A percentile compares a stretch with the other conserved stretches of the same genome.
These are phyloP conservation scores for Dicerorhinus sumatrensis DNA, from an alignment of 2,113 vertebrate species.

Conservation along the genomic window DNA sequence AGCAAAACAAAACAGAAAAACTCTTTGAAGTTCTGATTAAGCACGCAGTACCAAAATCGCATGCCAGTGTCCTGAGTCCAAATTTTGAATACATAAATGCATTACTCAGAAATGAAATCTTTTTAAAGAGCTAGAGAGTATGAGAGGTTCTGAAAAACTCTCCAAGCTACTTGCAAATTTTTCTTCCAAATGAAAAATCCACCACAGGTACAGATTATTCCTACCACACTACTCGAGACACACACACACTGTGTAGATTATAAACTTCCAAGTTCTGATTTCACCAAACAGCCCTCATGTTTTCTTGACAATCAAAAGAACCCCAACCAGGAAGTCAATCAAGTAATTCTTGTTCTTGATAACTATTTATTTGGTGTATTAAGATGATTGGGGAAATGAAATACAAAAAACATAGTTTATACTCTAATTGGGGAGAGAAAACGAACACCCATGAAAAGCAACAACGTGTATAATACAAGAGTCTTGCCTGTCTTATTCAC, in stretches of 20 bases:
- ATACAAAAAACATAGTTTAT: background rate
- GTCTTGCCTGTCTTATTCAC: background rate
- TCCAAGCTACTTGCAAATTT: background rate
- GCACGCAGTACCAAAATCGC: conserved; percentile 26
- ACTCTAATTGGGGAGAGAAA: background rate
- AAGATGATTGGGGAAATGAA: conserved; percentile 20
- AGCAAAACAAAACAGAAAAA: conserved; percentile 49
- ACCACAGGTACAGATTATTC: background rate
- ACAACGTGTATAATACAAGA: background rate
- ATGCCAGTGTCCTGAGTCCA: background rate
- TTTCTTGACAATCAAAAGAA: conserved; percentile 53
- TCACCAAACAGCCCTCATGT: background rate
- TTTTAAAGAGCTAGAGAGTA: background rate
- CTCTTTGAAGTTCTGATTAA: conserved; percentile 66
- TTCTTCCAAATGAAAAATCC: conserved; percentile 49
- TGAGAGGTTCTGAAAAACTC: background rate
- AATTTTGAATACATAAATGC: conserved; percentile 34
- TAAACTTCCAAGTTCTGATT: conserved; percentile 3
- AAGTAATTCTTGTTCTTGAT: conserved; percentile 43
- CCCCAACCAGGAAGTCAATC: conserved; percentile 46
- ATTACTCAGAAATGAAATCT: conserved; percentile 61
- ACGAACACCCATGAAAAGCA: conserved; percentile 32
- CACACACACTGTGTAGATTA: background rate
- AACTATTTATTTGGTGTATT: background rate
- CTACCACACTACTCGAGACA: background rate